Evolutionary conservation across 2,888 invertebrate species (phyloP).

Genomic region (Drosophila differens): DNA sequence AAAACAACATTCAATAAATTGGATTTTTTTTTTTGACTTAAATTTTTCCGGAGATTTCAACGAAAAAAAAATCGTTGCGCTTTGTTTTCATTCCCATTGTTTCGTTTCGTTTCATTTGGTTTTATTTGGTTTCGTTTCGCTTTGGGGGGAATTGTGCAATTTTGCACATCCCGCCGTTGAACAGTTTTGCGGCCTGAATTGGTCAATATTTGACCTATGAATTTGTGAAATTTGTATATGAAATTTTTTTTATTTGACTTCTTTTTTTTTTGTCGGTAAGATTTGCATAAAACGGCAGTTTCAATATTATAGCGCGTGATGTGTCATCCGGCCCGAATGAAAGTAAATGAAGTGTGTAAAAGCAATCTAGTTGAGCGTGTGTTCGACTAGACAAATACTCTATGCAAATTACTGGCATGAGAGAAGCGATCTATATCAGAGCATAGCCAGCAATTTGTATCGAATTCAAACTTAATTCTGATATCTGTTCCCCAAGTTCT

Average conservation of each 20-base stretch:
- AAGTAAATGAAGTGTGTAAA: slow-evolving; percentile 16
- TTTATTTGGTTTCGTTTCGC: slow-evolving; percentile 13
- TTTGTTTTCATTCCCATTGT: slow-evolving; percentile 44
- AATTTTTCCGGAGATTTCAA: slow-evolving; percentile 26
- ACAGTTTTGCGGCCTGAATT: slow-evolving; percentile 41
- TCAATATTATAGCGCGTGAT: slow-evolving; percentile 30
- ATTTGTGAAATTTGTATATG: slow-evolving; percentile 53
- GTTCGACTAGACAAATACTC: slow-evolving; percentile 8
- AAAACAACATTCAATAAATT: slow-evolving; percentile 15
- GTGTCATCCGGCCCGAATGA: slow-evolving; percentile 37
- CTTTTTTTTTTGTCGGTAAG: slow-evolving; percentile 9
- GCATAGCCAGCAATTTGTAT: not conserved
- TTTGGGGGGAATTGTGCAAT: slow-evolving; percentile 61
- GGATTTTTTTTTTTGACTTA: not conserved
- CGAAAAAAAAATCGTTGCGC: slow-evolving; percentile 13
- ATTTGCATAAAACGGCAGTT: slow-evolving; percentile 69
- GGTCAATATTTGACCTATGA: slow-evolving; percentile 69
- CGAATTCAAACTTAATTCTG: not conserved
- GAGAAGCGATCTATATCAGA: not conserved
- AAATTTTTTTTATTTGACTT: slow-evolving; percentile 29
- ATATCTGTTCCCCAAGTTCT: not conserved
- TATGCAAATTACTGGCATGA: not conserved
- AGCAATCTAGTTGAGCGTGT: not conserved
- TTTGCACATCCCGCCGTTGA: slow-evolving; percentile 49
- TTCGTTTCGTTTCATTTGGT: slow-evolving; percentile 28